Percentiles rank a stretch among this genome's conserved stretches.
Conservation (phyloP, 2,113 vertebrate species). For the Pseudorectes ferrugineus region DNA sequence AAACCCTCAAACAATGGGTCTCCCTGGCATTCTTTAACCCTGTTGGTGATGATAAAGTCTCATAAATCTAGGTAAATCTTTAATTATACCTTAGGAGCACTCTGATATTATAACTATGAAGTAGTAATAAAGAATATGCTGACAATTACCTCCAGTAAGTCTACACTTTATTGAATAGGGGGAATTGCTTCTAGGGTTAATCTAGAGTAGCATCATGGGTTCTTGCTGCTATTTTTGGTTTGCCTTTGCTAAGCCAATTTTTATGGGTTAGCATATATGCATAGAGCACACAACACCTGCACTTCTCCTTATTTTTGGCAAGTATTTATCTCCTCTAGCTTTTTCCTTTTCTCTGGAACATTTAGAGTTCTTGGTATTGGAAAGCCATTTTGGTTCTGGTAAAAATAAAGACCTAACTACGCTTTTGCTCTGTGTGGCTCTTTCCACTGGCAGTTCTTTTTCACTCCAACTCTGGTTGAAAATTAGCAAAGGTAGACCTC, state of each 20-base stretch:
- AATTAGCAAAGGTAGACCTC: neutral
- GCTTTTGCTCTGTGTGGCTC: neutral
- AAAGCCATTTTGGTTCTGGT: neutral
- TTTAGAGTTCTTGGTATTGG: neutral
- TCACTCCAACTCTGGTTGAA: neutral
- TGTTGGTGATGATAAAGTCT: slow-evolving; percentile 73
- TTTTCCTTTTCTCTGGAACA: neutral
- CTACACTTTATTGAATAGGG: slow-evolving; percentile 37
- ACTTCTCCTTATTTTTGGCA: neutral
- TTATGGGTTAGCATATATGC: neutral
- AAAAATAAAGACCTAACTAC: neutral
- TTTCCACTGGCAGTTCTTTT: neutral
- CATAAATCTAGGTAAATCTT: slow-evolving; percentile 77
- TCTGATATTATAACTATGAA: slow-evolving; percentile 62
- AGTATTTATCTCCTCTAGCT: neutral
- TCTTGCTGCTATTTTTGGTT: slow-evolving; percentile 9
- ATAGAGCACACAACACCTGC: neutral
- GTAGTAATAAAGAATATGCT: slow-evolving; percentile 67
- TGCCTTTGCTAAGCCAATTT: neutral
- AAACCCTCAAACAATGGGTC: slow-evolving; percentile 67
- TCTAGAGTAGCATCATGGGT: neutral
- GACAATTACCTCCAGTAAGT: slow-evolving; percentile 62
- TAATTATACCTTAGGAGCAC: slow-evolving; percentile 71
- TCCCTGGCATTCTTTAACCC: slow-evolving; percentile 72
- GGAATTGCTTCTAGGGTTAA: slow-evolving; percentile 27